A percentile compares a stretch with the other conserved stretches of the same genome.
phyloP scores from a whole-genome alignment of 2,888 invertebrate genomes.

The Melanchra persicariae region DNA sequence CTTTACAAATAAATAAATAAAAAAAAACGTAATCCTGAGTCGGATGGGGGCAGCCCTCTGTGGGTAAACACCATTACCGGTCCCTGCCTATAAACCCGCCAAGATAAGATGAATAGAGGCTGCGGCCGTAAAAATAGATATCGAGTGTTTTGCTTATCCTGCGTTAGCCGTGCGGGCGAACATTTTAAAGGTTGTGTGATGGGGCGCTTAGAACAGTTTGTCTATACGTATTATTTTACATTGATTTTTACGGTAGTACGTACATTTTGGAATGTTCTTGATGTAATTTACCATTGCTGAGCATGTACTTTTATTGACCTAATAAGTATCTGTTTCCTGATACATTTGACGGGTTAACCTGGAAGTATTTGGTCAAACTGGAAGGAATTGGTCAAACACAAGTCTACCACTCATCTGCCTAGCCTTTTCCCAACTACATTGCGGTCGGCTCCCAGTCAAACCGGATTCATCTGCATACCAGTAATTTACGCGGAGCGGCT shows the following conservation, averaged over 20 bases:
- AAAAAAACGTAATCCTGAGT: conserved; percentile 67
- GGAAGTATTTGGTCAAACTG: no score
- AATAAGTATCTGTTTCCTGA: background rate
- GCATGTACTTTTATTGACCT: background rate
- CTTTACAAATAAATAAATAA: conserved; percentile 78
- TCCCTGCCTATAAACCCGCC: conserved; percentile 78
- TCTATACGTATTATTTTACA: no score
- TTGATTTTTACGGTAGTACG: no score
- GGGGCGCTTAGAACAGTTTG: background rate
- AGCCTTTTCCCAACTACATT: no score
- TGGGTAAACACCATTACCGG: conserved; percentile 82
- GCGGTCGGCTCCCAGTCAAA: no score
- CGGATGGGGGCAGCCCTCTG: conserved; percentile 68
- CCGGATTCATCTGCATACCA: no score
- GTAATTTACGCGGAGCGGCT: no score
- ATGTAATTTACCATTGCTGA: background rate
- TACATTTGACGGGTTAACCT: no score
- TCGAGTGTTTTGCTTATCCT: conserved; percentile 76
- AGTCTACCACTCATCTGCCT: no score
- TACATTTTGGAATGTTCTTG: background rate
- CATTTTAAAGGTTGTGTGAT: conserved; percentile 24
- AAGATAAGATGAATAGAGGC: conserved; percentile 83
- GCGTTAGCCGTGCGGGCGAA: conserved; percentile 52
- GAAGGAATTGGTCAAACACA: background rate
- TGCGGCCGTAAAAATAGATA: conserved; percentile 76